Evolutionary conservation across 1,140 invertebrate species (phyloP).

Genomic region (Macrostomum lignano): DNA sequence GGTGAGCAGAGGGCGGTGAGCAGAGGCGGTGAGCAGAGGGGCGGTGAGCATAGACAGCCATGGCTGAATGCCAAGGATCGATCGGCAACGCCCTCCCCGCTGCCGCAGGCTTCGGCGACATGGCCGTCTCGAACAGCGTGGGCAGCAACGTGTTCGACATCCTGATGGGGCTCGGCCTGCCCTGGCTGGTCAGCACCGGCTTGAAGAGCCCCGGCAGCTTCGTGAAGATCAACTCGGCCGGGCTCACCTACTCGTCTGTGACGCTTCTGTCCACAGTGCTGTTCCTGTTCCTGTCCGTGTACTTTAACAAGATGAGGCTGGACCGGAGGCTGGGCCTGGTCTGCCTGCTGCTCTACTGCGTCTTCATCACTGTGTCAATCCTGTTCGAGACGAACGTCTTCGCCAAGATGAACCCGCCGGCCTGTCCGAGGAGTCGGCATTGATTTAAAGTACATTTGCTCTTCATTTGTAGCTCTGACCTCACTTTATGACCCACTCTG

Average conservation of each 20-base stretch:
- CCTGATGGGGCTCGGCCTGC: conserved; percentile 70
- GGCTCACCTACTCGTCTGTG: conserved; percentile 13
- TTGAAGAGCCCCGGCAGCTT: conserved; percentile 9
- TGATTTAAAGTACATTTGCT: conserved; percentile 9
- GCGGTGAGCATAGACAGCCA: not conserved
- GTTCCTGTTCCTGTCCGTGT: conserved; percentile 13
- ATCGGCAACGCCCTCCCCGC: too few relatives aligned
- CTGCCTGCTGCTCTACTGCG: conserved; percentile 13
- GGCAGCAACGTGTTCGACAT: conserved; percentile 98
- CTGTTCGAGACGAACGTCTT: conserved; percentile 23
- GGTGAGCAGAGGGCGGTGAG: too few relatives aligned
- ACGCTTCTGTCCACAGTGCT: conserved; percentile 17
- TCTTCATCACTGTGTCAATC: conserved; percentile 15
- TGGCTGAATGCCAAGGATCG: not conserved
- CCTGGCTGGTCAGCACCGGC: conserved; percentile 35
- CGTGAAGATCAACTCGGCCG: conserved; percentile 12
- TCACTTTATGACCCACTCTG: too few relatives aligned
- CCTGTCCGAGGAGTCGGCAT: conserved; percentile 10
- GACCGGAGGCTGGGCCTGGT: conserved; percentile 13
- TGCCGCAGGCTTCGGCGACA: conserved; percentile 39
- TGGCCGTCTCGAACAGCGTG: conserved; percentile 91
- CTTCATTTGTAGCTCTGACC: too few relatives aligned
- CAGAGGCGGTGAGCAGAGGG: too few relatives aligned
- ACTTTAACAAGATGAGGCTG: conserved; percentile 15
- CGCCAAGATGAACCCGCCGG: conserved; percentile 14